Evolutionary conservation across 1,140 invertebrate genomes (phyloP), one percentile per base, ranked within the genome.

Genomic region (Amphibalanus amphitrite): DNA sequence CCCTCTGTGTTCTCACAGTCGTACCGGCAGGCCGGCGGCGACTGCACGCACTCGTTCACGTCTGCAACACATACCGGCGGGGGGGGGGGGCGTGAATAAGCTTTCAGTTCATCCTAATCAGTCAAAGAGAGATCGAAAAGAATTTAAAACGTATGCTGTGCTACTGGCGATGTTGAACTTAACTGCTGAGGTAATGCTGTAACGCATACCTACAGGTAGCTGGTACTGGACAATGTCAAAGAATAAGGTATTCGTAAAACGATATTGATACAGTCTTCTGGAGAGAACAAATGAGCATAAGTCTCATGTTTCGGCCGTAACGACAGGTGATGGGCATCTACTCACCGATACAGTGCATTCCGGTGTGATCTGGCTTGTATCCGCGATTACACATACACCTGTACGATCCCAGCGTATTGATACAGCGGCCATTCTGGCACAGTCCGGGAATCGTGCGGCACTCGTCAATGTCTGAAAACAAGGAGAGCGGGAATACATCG

Each of bases 1-100:
- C 90, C 90, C 40, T 89, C 88, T 0, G 88, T 90, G 78, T 92
- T 92, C 72, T 86, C 84, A 77, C 90, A 91, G 28, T 85, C 85
- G 74, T 88, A 87, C 76, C 90, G 85, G 82, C 91, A 93, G 0
- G 88, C 86, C 28, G 84, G 82, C 3, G 86, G 85, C 28, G 81
- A 80, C 8, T 81, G 78, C 29, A 81, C 79, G 76, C 89, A 91
- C 78, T 91, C 89, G 80, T 91, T 90, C 3, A 90, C 79, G 79
- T 91, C 89, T 82, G 76, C 69, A 72, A 71, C 69, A 72, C 72
- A 70, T 25, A n/a, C 26, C 64, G 70, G 26, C 38, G n/a, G n/a
- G n/a, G n/a, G n/a, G 67, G 59, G 20, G 67, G 47, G 1, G 28
- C 17, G 33, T 33, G 13, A 69, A 6, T 38, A 69, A 69, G 73